Evolutionary conservation across 2,113 vertebrate genomes (phyloP).

Genomic region (Microtus richardsoni): DNA sequence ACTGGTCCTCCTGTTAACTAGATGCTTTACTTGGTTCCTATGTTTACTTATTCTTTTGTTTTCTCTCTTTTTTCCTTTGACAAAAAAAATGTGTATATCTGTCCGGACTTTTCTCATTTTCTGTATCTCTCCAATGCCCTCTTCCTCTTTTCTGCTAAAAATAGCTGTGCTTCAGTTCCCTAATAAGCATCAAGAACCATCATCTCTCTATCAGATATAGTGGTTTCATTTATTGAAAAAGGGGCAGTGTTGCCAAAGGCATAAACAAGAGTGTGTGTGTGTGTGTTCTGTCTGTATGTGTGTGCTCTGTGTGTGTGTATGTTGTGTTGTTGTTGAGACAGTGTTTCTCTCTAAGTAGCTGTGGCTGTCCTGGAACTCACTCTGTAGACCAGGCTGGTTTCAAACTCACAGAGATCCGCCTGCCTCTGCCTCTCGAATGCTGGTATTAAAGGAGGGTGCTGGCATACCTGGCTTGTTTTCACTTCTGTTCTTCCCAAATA

Average conservation of each 20-base stretch:
- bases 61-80: neutral
- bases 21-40: neutral
- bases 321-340: neutral
- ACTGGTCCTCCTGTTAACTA: neutral
- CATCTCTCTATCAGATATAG: neutral
- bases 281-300: neutral
- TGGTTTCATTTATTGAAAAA: conserved; percentile 46
- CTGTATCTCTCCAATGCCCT: neutral
- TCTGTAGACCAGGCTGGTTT: neutral
- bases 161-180: conserved; percentile 22
- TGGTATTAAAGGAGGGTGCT: neutral
- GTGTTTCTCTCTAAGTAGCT: neutral
- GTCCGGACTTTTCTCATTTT: neutral
- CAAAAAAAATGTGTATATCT: neutral
- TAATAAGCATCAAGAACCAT: neutral
- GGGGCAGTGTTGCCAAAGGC: conserved; percentile 26
- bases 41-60: conserved; percentile 6
- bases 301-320: neutral
- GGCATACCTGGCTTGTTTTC: neutral
- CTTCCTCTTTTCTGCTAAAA: conserved; percentile 27
- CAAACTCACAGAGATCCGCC: neutral
- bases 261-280: neutral
- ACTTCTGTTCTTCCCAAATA: neutral
- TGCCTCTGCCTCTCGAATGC: neutral
- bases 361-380: neutral